Evolutionary conservation across 2,113 vertebrate species (phyloP).

Genomic region (Alaudala cheleensis): DNA sequence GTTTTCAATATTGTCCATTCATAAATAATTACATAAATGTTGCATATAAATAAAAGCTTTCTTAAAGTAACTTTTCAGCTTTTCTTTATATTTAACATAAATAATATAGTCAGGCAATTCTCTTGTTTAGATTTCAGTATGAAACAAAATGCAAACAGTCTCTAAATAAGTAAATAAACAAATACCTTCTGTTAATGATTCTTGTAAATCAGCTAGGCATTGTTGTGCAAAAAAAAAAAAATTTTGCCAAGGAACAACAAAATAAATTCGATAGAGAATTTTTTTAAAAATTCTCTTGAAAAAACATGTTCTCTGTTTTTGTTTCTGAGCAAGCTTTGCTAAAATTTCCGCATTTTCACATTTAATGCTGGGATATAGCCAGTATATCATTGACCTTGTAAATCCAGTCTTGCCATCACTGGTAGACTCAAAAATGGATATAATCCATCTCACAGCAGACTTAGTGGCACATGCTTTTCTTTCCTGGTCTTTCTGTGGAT

Average conservation of each 20-base stretch:
- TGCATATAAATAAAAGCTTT: not conserved
- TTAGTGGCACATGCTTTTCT: not conserved
- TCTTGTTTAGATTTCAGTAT: not conserved
- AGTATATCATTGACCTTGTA: not conserved
- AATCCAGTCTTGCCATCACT: not conserved
- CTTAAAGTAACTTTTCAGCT: not conserved
- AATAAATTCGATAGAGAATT: conserved; percentile 21
- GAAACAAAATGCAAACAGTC: not conserved
- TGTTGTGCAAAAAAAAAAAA: not conserved
- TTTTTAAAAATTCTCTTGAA: not conserved
- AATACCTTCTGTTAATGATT: conserved; percentile 24
- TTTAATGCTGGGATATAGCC: not conserved
- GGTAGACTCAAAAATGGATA: not conserved
- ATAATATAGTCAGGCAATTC: not conserved
- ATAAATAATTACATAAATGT: not conserved
- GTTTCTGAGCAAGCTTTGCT: not conserved
- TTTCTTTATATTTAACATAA: not conserved
- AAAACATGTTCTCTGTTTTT: conserved; percentile 12
- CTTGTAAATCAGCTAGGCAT: not conserved
- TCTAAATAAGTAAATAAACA: not conserved
- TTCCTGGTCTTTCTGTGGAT: not conserved
- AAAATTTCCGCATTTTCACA: not conserved
- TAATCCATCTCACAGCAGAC: not conserved
- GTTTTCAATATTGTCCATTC: not conserved
- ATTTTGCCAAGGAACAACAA: not conserved